A percentile compares a stretch with the other conserved stretches of the same genome.
Evolutionary conservation across 2,797 vertebrate genomes (phyloP).

Genomic region (Mus spretus): DNA sequence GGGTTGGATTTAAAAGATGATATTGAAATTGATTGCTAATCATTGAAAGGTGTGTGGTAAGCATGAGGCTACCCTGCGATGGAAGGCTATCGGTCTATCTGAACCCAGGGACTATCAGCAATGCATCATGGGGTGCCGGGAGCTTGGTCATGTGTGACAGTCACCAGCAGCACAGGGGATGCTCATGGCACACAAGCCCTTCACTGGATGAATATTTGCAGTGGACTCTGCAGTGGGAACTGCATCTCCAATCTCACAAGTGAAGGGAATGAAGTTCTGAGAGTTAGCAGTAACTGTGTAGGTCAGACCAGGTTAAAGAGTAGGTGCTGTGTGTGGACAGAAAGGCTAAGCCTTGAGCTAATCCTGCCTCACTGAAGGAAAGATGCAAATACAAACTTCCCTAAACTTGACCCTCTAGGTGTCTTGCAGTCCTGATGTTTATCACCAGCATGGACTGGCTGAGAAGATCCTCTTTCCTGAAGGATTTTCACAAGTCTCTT

Average conservation of each 20-base stretch:
- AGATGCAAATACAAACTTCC: no score
- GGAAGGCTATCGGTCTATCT: background rate
- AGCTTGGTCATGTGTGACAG: background rate
- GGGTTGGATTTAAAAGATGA: constrained; percentile 74
- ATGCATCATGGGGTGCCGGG: background rate
- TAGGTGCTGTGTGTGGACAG: background rate
- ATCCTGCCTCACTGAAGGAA: background rate
- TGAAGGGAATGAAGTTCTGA: background rate
- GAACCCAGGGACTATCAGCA: background rate
- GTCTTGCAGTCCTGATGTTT: background rate
- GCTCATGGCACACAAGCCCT: background rate
- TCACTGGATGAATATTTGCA: background rate
- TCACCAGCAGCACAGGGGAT: background rate
- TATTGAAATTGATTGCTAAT: constrained; percentile 77
- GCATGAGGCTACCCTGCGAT: constrained; percentile 66
- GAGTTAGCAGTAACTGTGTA: background rate
- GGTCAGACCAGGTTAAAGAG: background rate
- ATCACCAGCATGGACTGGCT: background rate
- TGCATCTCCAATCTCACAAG: background rate
- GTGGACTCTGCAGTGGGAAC: background rate
- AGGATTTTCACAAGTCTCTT: background rate
- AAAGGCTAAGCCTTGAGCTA: background rate
- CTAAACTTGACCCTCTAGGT: background rate
- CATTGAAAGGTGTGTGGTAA: constrained; percentile 59
- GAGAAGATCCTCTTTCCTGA: background rate